A percentile compares a stretch with the other conserved stretches of the same genome.
These are phyloP conservation scores for Siniperca chuatsi DNA, from an alignment of 2,113 vertebrate genomes.

Conservation along the genomic window DNA sequence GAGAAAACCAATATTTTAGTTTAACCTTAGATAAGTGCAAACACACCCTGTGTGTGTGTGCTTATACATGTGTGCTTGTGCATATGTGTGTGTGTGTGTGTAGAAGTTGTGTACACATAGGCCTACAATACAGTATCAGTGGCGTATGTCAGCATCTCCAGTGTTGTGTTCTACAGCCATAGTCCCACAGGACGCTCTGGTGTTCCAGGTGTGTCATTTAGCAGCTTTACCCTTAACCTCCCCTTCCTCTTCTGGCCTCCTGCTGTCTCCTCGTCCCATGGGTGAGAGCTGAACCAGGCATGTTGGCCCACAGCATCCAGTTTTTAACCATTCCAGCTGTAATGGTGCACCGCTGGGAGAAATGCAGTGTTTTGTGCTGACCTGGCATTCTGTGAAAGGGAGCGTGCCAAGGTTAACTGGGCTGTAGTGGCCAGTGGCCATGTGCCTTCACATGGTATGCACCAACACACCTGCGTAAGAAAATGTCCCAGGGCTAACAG, in stretches of 20 bases:
- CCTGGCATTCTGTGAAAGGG: constrained; percentile 36
- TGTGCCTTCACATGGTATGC: constrained; percentile 30
- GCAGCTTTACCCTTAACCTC: constrained; percentile 23
- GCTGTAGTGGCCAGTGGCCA: constrained; percentile 18
- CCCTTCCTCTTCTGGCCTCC: background rate
- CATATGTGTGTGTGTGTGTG: background rate
- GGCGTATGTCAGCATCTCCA: background rate
- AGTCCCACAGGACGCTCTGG: constrained; percentile 1
- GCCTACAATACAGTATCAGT: no score
- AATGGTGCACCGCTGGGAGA: constrained; percentile 14
- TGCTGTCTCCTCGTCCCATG: background rate
- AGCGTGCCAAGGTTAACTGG: constrained; percentile 57
- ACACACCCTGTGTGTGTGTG: background rate
- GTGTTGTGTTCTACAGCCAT: background rate
- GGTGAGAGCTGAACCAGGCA: constrained; percentile 2
- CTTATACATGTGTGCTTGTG: background rate
- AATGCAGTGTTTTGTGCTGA: constrained; percentile 47
- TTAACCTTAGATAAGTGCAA: constrained; percentile 5
- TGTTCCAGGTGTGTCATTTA: constrained; percentile 32
- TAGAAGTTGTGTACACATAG: background rate
- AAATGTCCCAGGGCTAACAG: background rate
- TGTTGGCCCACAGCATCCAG: background rate
- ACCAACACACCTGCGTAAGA: constrained; percentile 6
- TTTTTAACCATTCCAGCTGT: constrained; percentile 19
- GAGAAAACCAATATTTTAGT: background rate